These are phyloP conservation scores for Channa striata DNA, from an alignment of 2,797 vertebrate genomes.

Conservation along the genomic window DNA sequence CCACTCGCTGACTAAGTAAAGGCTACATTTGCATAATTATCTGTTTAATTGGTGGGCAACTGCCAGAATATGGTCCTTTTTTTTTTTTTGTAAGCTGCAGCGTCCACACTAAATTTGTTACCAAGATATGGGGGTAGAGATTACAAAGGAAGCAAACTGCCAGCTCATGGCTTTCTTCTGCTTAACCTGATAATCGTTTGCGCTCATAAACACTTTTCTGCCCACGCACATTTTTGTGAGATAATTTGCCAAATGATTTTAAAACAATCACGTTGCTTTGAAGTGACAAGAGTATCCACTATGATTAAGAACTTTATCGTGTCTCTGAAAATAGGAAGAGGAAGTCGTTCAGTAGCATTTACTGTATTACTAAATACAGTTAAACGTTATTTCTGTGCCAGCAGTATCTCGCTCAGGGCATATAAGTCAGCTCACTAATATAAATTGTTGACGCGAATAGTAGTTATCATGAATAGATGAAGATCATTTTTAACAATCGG, in stretches of 20 bases:
- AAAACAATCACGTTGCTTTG: constrained; percentile 52
- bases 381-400: constrained; percentile 25
- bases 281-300: constrained; percentile 46
- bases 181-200: constrained; percentile 83
- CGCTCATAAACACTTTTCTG: constrained; percentile 78
- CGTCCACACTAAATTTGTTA: constrained; percentile 80
- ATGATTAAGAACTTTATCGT: constrained; percentile 40
- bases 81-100: constrained; percentile 74
- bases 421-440: not conserved
- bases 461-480: constrained; percentile 20
- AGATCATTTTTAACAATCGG: constrained; percentile 18
- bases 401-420: constrained; percentile 1
- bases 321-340: constrained; percentile 37
- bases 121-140: constrained; percentile 80
- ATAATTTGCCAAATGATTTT: constrained; percentile 64
- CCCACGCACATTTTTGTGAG: constrained; percentile 67
- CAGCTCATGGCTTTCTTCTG: constrained; percentile 80
- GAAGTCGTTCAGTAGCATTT: constrained; percentile 27
- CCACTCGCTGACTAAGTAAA: constrained; percentile 88
- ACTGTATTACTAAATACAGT: constrained; percentile 15
- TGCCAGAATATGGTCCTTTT: constrained; percentile 69
- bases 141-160: constrained; percentile 82
- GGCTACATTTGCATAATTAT: constrained; percentile 90
- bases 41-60: constrained; percentile 84
- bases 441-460: constrained; percentile 13